These are phyloP conservation scores for Alauda arvensis DNA, from an alignment of 2,797 vertebrate species.

Conservation along the genomic window DNA sequence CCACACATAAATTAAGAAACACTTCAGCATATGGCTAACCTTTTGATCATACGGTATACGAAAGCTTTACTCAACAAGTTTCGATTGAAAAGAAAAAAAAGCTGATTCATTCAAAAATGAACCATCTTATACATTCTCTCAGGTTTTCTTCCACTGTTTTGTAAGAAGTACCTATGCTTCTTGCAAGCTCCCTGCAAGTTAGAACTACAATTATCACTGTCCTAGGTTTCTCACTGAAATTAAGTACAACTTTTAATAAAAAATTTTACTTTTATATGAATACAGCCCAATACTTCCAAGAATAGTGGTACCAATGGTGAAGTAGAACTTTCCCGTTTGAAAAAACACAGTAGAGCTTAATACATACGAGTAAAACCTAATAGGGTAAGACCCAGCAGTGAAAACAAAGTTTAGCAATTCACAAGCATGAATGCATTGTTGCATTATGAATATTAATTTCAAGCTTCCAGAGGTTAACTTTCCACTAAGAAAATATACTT, in stretches of 20 bases:
- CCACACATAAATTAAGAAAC: neutral
- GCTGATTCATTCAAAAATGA: neutral
- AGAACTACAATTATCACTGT: neutral
- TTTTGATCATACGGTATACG: rapidly evolving
- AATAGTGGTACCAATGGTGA: neutral
- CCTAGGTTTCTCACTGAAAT: neutral
- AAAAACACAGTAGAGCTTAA: neutral
- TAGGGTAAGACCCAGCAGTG: neutral
- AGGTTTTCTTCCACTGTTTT: neutral
- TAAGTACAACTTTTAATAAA: neutral
- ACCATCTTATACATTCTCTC: neutral
- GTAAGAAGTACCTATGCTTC: neutral
- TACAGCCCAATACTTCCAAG: neutral
- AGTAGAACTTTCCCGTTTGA: neutral
- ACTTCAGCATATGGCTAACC: neutral
- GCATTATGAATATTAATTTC: neutral
- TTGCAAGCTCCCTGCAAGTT: neutral
- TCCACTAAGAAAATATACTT: neutral
- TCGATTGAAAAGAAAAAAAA: neutral
- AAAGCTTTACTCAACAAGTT: neutral
- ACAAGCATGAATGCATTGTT: neutral
- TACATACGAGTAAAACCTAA: neutral
- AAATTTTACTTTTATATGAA: neutral
- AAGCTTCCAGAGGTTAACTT: neutral
- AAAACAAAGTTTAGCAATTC: neutral